Base-by-base conservation (phyloP, 2,113 vertebrate genomes). In the Hippocampus barbouri region DNA sequence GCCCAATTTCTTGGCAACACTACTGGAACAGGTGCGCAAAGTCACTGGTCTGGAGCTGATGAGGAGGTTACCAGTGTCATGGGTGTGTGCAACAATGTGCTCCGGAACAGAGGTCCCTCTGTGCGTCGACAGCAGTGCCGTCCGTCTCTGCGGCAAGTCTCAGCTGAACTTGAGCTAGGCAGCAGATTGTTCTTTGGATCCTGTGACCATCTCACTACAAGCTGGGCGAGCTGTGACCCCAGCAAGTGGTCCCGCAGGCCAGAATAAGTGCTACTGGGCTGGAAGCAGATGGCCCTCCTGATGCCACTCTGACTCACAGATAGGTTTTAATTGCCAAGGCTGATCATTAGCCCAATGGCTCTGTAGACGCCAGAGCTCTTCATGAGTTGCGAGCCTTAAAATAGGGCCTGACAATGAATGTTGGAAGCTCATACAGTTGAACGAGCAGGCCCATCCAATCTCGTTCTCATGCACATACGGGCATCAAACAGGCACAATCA, bases 291-390 rank as follows among this genome's bases (percentile, higher is more conserved):
- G 87, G 87, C 84, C 80, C 88, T 87, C 86, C 87, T 82, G 90
- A 89, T 87, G 86, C 88, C 86, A 83, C 86, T 78, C 86, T 87
- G 88, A 90, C 87, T 90, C 87, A 89, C 86, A 89, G 81, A 89
- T 83, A 86, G 86, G 71, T 83, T 91, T 88, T 90, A 90, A 91
- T 89, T 90, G 90, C 87, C 79, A 81, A 80, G 81, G 81, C 86
- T 84, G 84, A 85, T 90, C 86, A 83, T 89, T 86, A 89, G 85
- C 85, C 84, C 86, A 78, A 85, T 87, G 83, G 80, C 82, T 79
- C 79, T 88, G 74, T 45, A 60, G 81, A 83, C 83, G 82, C 83
- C 74, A 56, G 72, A 74, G 66, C 81, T 68, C 81, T 86, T 77
- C 69, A 72, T 83, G 79, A 89, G 72, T 87, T 68, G 71, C 79